These are phyloP conservation scores for Parnassius apollo DNA, from an alignment of 2,888 invertebrate genomes.

Conservation along the genomic window DNA sequence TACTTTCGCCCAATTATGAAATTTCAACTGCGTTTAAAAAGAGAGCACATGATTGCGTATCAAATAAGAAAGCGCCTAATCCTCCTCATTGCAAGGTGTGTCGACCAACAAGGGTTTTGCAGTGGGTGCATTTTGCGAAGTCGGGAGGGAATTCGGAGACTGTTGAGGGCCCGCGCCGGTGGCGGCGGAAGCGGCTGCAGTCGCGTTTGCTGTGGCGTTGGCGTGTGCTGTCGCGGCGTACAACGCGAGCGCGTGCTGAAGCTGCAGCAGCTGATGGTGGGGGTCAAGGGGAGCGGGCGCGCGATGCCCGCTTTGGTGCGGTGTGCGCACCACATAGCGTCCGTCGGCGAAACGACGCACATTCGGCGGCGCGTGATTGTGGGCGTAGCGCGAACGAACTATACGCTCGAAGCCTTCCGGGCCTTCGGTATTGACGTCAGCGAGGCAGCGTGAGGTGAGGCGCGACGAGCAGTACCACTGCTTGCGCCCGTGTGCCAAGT, in stretches of 20 bases:
- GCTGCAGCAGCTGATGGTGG: slow-evolving; percentile 72
- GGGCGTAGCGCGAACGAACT: slow-evolving; percentile 72
- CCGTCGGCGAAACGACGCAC: slow-evolving; percentile 76
- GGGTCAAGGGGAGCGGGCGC: slow-evolving; percentile 72
- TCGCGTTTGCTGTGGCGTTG: slow-evolving; percentile 55
- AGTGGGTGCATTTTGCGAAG: slow-evolving; percentile 54
- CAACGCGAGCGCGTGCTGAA: slow-evolving; percentile 73
- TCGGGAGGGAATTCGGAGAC: slow-evolving; percentile 53
- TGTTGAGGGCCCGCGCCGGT: slow-evolving; percentile 51
- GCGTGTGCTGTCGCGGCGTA: slow-evolving; percentile 73
- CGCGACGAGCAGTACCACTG: slow-evolving; percentile 78
- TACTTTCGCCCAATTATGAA: slow-evolving; percentile 43
- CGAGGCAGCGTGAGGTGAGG: slow-evolving; percentile 72
- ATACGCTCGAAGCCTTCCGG: slow-evolving; percentile 77
- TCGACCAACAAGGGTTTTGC: slow-evolving; percentile 72
- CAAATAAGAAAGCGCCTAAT: slow-evolving; percentile 41
- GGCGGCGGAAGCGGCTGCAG: slow-evolving; percentile 40
- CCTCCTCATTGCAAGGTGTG: slow-evolving; percentile 72
- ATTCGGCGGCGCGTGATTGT: slow-evolving; percentile 76
- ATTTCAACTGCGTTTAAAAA: slow-evolving; percentile 27
- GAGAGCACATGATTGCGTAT: not conserved
- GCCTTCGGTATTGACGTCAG: slow-evolving; percentile 75
- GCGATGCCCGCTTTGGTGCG: slow-evolving; percentile 75
- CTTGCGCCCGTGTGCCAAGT: slow-evolving; percentile 75
- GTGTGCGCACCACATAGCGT: slow-evolving; percentile 74